Evolutionary conservation across 2,797 vertebrate genomes (phyloP), one percentile per base, ranked within the genome.

Genomic region (Microctenopoma lineatum): DNA sequence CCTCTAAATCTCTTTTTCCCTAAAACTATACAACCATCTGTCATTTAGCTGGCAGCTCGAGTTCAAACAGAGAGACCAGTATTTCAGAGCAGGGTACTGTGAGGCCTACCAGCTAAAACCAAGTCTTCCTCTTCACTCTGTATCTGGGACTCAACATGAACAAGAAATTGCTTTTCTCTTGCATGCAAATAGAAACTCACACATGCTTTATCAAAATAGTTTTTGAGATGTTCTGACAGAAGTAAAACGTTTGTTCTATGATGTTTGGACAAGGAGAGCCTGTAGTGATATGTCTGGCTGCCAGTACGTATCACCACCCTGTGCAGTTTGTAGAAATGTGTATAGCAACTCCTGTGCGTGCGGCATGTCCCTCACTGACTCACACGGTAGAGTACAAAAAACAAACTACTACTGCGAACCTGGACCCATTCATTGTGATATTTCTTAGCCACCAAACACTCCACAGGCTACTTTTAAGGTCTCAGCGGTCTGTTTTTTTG

Each of bases 1-100:
- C 54, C 47, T 70, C 11, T 46, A 45, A 3, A 7, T 59, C 6
- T 21, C 27, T 15, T 21, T 11, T 16, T 16, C 26, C 26, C 15
- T 29, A 58, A 66, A 75, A 77, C 62, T 29, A 63, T 86, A 44
- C 66, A 72, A 61, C 86, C 88, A 87, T 91, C 81, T 90, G 87
- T 73, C 66, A 47, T 69, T 79, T 73, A 34, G 69, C 69, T 47
- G 21, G 46, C 50, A 41, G 57, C 41, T 70, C 46, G 48, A 57
- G 50, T 26, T 27, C 7, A 65, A 29, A 25, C 39, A 36, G 47
- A 45, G 13, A 45, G 11, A 59, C 21, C 18, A 32, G 29, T 38
- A 1, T 62, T 46, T 50, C n/a, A 70, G 32, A 29, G 48, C 50
- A 53, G n/a, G 18, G 14, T 16, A 15, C 7, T 48, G 53, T 48